These are phyloP conservation scores for Trematomus bernacchii DNA, from an alignment of 2,797 vertebrate species.

Conservation along the genomic window DNA sequence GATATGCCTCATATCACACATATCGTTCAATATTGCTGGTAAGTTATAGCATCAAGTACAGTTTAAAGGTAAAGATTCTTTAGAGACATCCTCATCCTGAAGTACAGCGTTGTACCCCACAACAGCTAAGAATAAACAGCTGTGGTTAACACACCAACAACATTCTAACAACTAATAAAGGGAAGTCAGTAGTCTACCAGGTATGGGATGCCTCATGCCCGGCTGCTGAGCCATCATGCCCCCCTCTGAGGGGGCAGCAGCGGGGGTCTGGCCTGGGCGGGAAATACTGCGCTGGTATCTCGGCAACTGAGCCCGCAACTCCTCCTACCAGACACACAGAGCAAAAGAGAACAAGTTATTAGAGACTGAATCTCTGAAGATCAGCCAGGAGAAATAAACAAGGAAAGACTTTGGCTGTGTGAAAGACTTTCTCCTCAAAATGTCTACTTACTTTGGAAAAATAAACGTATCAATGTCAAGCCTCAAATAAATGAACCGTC, in stretches of 20 bases:
- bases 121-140: neutral
- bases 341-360: slow-evolving; percentile 7
- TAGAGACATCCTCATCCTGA: neutral
- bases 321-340: slow-evolving; percentile 85
- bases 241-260: slow-evolving; percentile 87
- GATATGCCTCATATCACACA: too few species aligned
- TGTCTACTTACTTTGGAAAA: slow-evolving; percentile 68
- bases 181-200: slow-evolving; percentile 80
- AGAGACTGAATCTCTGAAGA: neutral
- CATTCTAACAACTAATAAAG: too few species aligned
- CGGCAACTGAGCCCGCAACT: slow-evolving; percentile 92
- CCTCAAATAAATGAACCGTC: too few species aligned
- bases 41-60: too few species aligned
- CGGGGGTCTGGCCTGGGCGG: slow-evolving; percentile 86
- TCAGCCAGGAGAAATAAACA: neutral
- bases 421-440: neutral
- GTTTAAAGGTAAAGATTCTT: neutral
- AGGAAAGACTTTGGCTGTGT: neutral
- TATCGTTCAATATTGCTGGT: too few species aligned
- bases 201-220: slow-evolving; percentile 92
- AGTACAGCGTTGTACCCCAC: neutral
- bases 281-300: slow-evolving; percentile 92
- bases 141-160: neutral
- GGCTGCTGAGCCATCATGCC: slow-evolving; percentile 92
- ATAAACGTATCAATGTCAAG: neutral